A percentile compares a stretch with the other conserved stretches of the same genome.
Evolutionary conservation across 2,113 vertebrate species (phyloP).

Genomic region (Pedetes capensis): DNA sequence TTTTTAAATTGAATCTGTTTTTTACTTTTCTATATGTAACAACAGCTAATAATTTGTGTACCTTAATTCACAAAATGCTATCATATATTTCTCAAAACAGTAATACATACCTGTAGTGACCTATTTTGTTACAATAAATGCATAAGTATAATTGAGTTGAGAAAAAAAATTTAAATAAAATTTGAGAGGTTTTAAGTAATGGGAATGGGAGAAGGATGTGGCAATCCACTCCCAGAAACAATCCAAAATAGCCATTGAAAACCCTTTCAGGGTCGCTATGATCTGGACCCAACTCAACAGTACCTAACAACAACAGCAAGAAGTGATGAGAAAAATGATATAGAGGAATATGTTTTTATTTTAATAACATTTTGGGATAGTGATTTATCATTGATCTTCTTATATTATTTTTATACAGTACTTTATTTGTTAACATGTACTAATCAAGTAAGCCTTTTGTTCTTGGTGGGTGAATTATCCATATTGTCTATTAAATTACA

Average conservation of each 20-base stretch:
- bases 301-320: no score
- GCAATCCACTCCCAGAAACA: no score
- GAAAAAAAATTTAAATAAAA: background rate
- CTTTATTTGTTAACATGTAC: background rate
- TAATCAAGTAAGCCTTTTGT: background rate
- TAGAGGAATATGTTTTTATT: background rate
- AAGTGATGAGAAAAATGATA: background rate
- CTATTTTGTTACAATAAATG: background rate
- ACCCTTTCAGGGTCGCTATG: no score
- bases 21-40: background rate
- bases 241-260: no score
- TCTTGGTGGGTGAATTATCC: background rate
- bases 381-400: background rate
- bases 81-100: background rate
- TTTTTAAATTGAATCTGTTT: background rate
- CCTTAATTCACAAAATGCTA: background rate
- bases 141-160: background rate
- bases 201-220: no score
- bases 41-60: background rate
- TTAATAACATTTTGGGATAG: background rate
- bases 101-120: fast-evolving
- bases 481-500: background rate
- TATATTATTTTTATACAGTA: background rate
- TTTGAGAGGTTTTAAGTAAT: background rate
- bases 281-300: no score